Evolutionary conservation across 2,888 invertebrate species (phyloP).

Genomic region (Periphyllus acericola): DNA sequence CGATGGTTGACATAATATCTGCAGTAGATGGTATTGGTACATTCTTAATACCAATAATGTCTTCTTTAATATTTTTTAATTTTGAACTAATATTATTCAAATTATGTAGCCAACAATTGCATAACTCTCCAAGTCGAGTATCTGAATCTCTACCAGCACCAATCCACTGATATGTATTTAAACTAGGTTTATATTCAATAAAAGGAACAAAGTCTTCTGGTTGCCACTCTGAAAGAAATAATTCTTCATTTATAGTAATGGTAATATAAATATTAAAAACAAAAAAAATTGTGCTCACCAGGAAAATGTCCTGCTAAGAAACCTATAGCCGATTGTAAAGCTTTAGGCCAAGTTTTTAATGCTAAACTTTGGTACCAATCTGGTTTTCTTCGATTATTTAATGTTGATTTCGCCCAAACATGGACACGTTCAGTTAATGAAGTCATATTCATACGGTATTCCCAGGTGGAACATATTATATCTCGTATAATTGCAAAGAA

Average conservation of each 20-base stretch:
- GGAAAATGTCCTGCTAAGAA: slow-evolving; percentile 85
- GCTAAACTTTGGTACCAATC: slow-evolving; percentile 73
- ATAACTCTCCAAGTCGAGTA: slow-evolving; percentile 65
- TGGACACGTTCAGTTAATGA: slow-evolving; percentile 79
- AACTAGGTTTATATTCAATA: slow-evolving; percentile 81
- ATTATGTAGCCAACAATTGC: slow-evolving; percentile 63
- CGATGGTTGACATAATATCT: slow-evolving; percentile 34
- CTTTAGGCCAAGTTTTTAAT: slow-evolving; percentile 77
- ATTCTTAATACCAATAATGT: not conserved
- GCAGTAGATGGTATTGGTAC: slow-evolving; percentile 13
- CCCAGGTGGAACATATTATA: slow-evolving; percentile 84
- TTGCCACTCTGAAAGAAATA: slow-evolving; percentile 69
- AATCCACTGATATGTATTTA: slow-evolving; percentile 87
- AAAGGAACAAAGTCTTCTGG: slow-evolving; percentile 90
- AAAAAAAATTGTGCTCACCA: slow-evolving; percentile 66
- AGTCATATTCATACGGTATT: slow-evolving; percentile 82
- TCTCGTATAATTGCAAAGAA: slow-evolving; percentile 90
- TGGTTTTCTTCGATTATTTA: slow-evolving; percentile 71
- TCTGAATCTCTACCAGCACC: slow-evolving; percentile 93
- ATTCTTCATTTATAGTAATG: not conserved
- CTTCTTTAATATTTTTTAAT: slow-evolving; percentile 43
- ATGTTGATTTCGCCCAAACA: slow-evolving; percentile 80
- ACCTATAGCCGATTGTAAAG: slow-evolving; percentile 81
- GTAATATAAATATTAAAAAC: not conserved
- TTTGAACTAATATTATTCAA: slow-evolving; percentile 56